phyloP scores from a whole-genome alignment of 1,140 invertebrate species.

The Drosophila arizonae region DNA sequence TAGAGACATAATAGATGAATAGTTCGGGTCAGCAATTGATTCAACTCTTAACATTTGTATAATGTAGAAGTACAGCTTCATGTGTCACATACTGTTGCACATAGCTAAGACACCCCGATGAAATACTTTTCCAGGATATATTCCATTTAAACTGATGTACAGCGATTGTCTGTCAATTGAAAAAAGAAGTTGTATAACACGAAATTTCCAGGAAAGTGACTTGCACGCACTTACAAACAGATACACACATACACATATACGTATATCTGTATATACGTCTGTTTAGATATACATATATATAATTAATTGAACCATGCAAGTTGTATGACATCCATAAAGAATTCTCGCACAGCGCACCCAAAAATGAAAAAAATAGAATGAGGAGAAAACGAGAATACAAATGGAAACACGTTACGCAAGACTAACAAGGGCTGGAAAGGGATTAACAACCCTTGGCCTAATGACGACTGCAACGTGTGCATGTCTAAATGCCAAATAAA shows the following conservation, averaged over 20 bases:
- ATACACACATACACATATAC: constrained; percentile 1
- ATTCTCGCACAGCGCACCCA: constrained; percentile 15
- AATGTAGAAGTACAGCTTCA: no score
- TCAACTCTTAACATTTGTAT: no score
- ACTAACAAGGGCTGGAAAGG: constrained; percentile 18
- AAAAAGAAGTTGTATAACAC: constrained; percentile 11
- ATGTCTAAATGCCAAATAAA: constrained; percentile 80
- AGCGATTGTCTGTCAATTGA: constrained; percentile 66
- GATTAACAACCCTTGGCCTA: constrained; percentile 54
- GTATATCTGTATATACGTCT: background rate
- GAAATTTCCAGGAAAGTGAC: background rate
- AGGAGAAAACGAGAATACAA: constrained; percentile 16
- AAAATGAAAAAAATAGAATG: background rate
- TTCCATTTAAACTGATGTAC: background rate
- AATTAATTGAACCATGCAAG: constrained; percentile 77
- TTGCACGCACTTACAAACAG: constrained; percentile 10
- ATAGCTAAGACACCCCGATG: no score
- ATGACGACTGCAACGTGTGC: constrained; percentile 55
- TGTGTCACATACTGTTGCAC: no score
- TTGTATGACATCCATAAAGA: constrained; percentile 79
- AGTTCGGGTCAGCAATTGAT: no score
- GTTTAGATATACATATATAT: constrained; percentile 42
- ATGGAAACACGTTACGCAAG: constrained; percentile 35
- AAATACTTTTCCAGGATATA: no score
- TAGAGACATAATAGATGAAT: no score